Base-by-base conservation (phyloP, 2,797 vertebrate genomes). In the Sandelia bainsii region DNA sequence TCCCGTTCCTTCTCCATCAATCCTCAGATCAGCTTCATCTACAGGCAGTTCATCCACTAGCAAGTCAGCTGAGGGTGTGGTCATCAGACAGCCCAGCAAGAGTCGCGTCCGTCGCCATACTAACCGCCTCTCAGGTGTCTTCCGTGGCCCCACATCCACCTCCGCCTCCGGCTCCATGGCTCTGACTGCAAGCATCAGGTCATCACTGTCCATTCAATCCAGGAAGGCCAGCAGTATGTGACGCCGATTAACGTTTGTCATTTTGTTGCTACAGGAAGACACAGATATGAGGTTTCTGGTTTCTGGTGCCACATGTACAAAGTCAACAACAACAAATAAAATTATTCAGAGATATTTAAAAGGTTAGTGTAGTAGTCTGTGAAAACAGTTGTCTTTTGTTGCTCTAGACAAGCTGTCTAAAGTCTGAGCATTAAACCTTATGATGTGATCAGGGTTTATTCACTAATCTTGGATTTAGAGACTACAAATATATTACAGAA, bases 41-140 rank as follows among this genome's bases (percentile, higher is more conserved):
- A 81, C 82, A 1, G 54, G 78, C 62, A 84, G 77, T 11, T 86
- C 75, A 0, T 87, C 88, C 7, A 89, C 91, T 45, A 63, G 73
- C 52, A 84, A 75, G 57, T 93, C 92, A 3, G 76, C 71, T 0
- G 94, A 95, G 73, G 85, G 66, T 0, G 79, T 63, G 22, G 22
- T 44, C 16, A 1, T 91, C 79, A 87, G 91, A 48, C 92, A 93
- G 69, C 93, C 93, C 13, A 83, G 90, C 75, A 95, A 92, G 84
- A 94, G 72, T 83, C 92, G 80, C 75, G 89, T 95, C 82, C 91
- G 84, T 34, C 83, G 85, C 20, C 94, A 94, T 63, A 93, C 93
- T 80, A 91, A 94, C 79, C 93, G 94, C n/a, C 87, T 95, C 46
- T 95, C 94, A 0, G 92, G 92, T 0, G 93, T 95, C 84, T 96